Conservation (phyloP, 2,797 vertebrate genomes). For the Calcarius lapponicus region DNA sequence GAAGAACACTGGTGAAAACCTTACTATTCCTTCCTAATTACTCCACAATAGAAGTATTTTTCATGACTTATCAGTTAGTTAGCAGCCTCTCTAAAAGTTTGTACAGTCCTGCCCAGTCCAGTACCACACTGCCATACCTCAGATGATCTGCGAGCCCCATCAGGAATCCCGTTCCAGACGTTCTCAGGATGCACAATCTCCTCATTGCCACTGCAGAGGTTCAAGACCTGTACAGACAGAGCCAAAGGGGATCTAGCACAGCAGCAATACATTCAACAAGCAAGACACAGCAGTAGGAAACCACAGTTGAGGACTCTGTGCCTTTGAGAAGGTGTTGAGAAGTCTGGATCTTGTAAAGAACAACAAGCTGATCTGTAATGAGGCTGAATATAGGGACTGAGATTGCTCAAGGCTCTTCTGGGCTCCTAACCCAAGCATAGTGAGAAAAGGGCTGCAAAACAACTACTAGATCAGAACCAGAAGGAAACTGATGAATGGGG, state of each 20-base stretch:
- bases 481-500: not conserved
- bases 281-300: not conserved
- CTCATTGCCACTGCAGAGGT: constrained; percentile 71
- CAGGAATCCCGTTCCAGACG: constrained; percentile 73
- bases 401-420: not conserved
- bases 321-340: not conserved
- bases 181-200: constrained; percentile 74
- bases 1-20: not conserved
- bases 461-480: not conserved
- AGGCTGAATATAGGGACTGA: not conserved
- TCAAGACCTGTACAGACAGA: constrained; percentile 68
- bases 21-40: not conserved
- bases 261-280: not conserved
- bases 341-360: not conserved
- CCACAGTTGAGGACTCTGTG: rapidly evolving
- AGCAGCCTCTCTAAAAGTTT: not conserved
- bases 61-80: not conserved
- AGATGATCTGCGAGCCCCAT: not conserved
- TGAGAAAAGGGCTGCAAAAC: not conserved
- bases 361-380: not conserved
- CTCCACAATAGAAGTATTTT: not conserved
- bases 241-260: not conserved
- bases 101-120: not conserved
- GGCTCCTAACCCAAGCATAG: not conserved
- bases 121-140: constrained; percentile 48